Evolutionary conservation across 2,888 invertebrate species (phyloP).

Genomic region (Onchidella celtica): DNA sequence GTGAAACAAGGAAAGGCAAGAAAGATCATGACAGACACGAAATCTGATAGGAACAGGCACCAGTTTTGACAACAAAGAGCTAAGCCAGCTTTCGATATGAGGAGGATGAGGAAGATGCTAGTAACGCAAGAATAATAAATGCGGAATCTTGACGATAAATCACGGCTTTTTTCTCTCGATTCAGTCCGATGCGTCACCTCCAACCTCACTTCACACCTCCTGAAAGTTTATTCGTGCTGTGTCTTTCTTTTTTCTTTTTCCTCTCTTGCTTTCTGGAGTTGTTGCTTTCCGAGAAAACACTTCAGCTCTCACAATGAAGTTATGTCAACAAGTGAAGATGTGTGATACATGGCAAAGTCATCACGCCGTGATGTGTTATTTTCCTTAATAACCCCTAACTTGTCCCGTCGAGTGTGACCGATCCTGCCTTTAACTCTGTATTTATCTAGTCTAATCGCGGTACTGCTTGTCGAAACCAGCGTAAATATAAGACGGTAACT

Average conservation of each 20-base stretch:
- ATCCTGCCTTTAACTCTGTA: background rate
- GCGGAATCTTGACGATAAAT: no score
- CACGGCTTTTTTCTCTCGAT: background rate
- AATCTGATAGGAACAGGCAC: no score
- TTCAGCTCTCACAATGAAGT: background rate
- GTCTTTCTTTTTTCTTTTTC: background rate
- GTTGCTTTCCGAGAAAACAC: no score
- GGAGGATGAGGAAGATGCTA: no score
- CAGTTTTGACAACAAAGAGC: no score
- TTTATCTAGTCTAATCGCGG: background rate
- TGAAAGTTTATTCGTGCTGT: background rate
- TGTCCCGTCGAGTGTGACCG: conserved; percentile 1
- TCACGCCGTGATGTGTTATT: background rate
- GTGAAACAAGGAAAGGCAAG: no score
- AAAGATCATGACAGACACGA: no score
- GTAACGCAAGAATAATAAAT: no score
- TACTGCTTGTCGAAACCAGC: background rate
- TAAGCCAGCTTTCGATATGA: no score
- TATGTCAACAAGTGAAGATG: background rate
- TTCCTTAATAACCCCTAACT: background rate
- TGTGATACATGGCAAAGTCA: background rate
- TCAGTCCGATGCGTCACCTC: background rate
- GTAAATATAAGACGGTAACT: conserved; percentile 1
- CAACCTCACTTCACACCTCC: background rate
- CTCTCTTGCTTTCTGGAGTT: background rate